Evolutionary conservation across 1,140 invertebrate species (phyloP), one percentile per base, ranked within the genome.

Genomic region (Meloidogyne hapla): DNA sequence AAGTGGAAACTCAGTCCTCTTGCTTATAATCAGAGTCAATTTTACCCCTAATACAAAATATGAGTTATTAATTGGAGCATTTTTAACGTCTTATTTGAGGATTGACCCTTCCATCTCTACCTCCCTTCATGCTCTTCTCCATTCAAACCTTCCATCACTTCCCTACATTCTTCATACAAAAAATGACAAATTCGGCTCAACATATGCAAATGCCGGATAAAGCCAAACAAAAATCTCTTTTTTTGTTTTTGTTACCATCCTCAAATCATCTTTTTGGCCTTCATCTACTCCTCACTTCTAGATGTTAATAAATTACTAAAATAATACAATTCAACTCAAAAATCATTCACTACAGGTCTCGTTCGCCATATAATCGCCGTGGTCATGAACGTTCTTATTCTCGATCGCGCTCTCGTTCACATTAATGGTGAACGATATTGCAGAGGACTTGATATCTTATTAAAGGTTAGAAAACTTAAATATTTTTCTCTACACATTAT

Each of bases 321-420:
- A 33, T 6, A 33, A 6, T 3, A 0, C 0, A 33, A 33, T 33
- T 33, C 4, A 0, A 33, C 4, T 33, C 9, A 26, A 40, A 45
- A 70, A 8, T 78, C 38, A 18, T 62, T 56, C 4, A 33, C 9
- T 33, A 33, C 74, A 56, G 77, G 25, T 78, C 77, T 68, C 77
- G 77, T 3, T 78, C 77, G 28, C 77, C 77, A 15, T 72, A 72
- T 45, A 63, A 62, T 38, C 77, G 77, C 40, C 74, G 77, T 56
- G 48, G 48, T 56, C 18, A n/a, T 8, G 48, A 75, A 23, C 76
- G 77, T 56, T 78, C 77, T 23, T 62, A 63, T 21, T 66, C 68
- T n/a, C 75, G 67, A 12, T 72, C 67, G n/a, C 75, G 77, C 40
- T 78, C 48, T 56, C 48, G 48, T 9, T 56, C 48, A 6, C 48